These are phyloP conservation scores for Odontamblyopus lacepedii DNA, from an alignment of 2,797 vertebrate species.

Conservation along the genomic window DNA sequence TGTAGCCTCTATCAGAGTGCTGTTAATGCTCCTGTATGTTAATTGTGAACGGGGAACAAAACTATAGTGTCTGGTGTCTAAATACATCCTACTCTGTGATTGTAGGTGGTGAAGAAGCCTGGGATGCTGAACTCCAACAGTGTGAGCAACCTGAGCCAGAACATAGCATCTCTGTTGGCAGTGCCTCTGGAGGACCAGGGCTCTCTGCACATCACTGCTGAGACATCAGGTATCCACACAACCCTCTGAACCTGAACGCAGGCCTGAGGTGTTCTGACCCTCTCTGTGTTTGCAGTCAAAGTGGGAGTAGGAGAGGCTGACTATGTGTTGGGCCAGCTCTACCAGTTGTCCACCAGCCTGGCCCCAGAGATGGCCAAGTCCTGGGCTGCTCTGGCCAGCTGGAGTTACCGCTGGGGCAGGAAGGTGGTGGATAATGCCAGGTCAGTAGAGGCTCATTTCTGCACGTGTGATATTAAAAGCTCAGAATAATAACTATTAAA, in stretches of 20 bases:
- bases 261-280: not conserved
- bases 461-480: not conserved
- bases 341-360: slow-evolving; percentile 92
- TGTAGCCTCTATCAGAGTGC: not conserved
- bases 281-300: slow-evolving; percentile 78
- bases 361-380: slow-evolving; percentile 97
- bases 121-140: slow-evolving; percentile 49
- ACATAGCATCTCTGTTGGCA: slow-evolving; percentile 76
- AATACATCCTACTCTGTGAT: not conserved
- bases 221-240: slow-evolving; percentile 74
- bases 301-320: slow-evolving; percentile 98
- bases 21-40: not conserved
- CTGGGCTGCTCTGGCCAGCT: slow-evolving; percentile 97
- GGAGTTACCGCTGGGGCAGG: slow-evolving; percentile 98
- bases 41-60: not conserved
- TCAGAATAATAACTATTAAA: not conserved
- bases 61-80: not conserved
- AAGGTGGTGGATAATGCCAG: slow-evolving; percentile 99
- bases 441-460: slow-evolving; percentile 65
- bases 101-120: slow-evolving; percentile 76
- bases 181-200: slow-evolving; percentile 76
- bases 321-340: slow-evolving; percentile 93
- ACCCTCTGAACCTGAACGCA: not conserved
- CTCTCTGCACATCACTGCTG: slow-evolving; percentile 70
- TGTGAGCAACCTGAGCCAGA: slow-evolving; percentile 64